Conservation (phyloP, 2,797 vertebrate genomes). For the Echiichthys vipera region DNA sequence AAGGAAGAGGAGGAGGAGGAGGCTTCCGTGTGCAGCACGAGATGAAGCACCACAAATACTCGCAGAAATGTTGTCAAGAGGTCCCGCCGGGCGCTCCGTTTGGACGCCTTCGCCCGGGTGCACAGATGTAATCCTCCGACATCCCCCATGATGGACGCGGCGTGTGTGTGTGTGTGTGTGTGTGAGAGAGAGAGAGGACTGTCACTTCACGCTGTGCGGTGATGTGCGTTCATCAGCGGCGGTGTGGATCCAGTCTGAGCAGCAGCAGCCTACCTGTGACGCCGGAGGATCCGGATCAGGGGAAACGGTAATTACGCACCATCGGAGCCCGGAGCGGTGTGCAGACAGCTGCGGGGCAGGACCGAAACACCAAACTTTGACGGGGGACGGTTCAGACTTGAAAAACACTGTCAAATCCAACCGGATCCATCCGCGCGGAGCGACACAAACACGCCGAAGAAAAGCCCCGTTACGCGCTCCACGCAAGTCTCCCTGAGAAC, state of each 20-base stretch:
- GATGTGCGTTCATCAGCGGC: constrained; percentile 13
- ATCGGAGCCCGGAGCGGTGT: constrained; percentile 30
- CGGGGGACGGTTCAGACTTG: background rate
- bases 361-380: constrained; percentile 48
- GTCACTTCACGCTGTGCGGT: constrained; percentile 11
- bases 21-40: constrained; percentile 50
- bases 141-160: constrained; percentile 50
- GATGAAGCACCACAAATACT: constrained; percentile 48
- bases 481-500: constrained; percentile 38
- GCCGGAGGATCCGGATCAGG: constrained; percentile 12
- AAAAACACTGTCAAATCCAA: background rate
- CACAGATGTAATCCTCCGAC: background rate
- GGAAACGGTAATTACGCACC: constrained; percentile 23
- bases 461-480: background rate
- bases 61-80: constrained; percentile 48
- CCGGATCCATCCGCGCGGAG: background rate
- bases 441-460: background rate
- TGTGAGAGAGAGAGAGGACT: too few relatives aligned
- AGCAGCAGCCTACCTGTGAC: constrained; percentile 41
- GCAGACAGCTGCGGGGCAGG: constrained; percentile 4
- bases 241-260: background rate
- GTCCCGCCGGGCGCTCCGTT: constrained; percentile 9
- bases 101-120: constrained; percentile 24
- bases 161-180: too few relatives aligned
- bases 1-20: too few relatives aligned